phyloP scores from a whole-genome alignment of 2,888 invertebrate genomes.

The Cerastis rubricosa region DNA sequence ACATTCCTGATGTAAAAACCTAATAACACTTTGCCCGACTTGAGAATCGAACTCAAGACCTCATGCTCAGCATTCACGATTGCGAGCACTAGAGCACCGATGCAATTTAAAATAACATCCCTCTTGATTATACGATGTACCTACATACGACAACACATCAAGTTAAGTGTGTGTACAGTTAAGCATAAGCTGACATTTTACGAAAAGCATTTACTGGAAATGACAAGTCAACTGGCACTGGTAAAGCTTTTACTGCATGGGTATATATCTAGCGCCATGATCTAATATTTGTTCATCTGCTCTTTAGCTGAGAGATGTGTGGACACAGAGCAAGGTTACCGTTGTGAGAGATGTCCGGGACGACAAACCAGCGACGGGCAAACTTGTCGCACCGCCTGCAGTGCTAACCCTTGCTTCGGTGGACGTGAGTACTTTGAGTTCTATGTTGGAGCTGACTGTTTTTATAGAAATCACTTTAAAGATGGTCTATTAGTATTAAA shows the following conservation, averaged over 20 bases:
- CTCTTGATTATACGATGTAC: background rate
- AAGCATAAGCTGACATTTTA: background rate
- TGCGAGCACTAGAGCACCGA: too few relatives aligned
- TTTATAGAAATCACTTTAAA: background rate
- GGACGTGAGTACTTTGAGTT: slow-evolving; percentile 81
- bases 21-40: too few relatives aligned
- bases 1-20: too few relatives aligned
- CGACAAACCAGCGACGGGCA: slow-evolving; percentile 95
- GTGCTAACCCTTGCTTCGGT: slow-evolving; percentile 89
- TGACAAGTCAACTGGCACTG: background rate
- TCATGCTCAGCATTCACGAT: too few relatives aligned
- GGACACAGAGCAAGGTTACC: slow-evolving; percentile 93
- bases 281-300: background rate
- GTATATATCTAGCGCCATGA: background rate
- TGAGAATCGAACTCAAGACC: too few relatives aligned
- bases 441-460: background rate
- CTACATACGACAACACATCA: background rate
- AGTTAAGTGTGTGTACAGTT: background rate
- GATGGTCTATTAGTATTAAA: background rate
- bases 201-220: background rate
- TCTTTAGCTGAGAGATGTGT: slow-evolving; percentile 92
- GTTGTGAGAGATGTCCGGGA: slow-evolving; percentile 94
- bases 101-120: background rate
- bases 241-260: background rate
- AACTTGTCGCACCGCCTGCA: slow-evolving; percentile 94